These are phyloP conservation scores for Scaptomyza cyrtandrae DNA, from an alignment of 2,888 invertebrate genomes.

Conservation along the genomic window DNA sequence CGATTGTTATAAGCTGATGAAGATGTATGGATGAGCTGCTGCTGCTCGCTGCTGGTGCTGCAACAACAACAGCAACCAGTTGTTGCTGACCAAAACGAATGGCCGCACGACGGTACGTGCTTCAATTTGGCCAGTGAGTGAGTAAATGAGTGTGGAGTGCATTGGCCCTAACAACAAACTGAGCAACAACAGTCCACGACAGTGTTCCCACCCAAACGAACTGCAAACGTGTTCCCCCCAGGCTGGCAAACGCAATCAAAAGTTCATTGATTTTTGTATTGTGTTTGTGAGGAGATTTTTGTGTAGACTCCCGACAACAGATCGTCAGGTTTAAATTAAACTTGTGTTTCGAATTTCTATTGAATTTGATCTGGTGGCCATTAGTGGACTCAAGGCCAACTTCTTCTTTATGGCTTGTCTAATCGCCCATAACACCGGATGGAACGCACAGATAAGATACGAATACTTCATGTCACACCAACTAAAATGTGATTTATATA, in stretches of 20 bases:
- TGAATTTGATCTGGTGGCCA: slow-evolving; percentile 9
- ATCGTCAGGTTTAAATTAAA: neutral
- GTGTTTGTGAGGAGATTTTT: slow-evolving; percentile 2
- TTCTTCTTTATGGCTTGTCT: slow-evolving; percentile 28
- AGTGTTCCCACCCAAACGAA: slow-evolving; percentile 17
- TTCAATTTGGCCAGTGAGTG: slow-evolving; percentile 48
- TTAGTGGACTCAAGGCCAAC: neutral
- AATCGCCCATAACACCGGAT: slow-evolving; percentile 20
- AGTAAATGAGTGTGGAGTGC: slow-evolving; percentile 34
- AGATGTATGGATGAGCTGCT: slow-evolving; percentile 48
- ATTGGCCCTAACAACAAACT: slow-evolving; percentile 36
- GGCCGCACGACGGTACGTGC: slow-evolving; percentile 42
- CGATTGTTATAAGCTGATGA: slow-evolving; percentile 62
- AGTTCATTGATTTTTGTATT: slow-evolving; percentile 67
- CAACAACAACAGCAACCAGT: slow-evolving; percentile 53
- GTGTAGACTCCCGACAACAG: neutral
- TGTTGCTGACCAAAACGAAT: slow-evolving; percentile 64
- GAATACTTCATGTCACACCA: neutral
- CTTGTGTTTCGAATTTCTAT: slow-evolving; percentile 7
- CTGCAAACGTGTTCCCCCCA: slow-evolving; percentile 61
- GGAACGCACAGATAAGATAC: slow-evolving; percentile 56
- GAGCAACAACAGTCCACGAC: slow-evolving; percentile 10
- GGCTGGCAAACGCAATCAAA: slow-evolving; percentile 31
- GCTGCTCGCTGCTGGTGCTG: slow-evolving; percentile 17
- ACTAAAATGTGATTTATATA: neutral